Evolutionary conservation across 2,113 vertebrate species (phyloP), one percentile per base, ranked within the genome.

Genomic region (Pao palembangensis): DNA sequence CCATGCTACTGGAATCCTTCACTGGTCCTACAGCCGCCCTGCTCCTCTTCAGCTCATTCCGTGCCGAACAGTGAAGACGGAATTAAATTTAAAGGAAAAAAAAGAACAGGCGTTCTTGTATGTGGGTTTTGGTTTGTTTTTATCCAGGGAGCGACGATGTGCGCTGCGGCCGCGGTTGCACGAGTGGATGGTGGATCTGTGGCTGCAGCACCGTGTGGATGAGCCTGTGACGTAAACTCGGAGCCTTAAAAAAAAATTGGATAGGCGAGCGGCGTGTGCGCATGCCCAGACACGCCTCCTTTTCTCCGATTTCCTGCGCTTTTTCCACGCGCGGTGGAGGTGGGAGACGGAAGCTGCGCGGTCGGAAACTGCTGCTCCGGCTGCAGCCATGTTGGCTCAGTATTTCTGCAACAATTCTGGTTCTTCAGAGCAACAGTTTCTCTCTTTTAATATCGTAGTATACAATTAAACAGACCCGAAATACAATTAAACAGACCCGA

Each of bases 141-240:
- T 47, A 28, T 38, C 64, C 74, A 63, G 48, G 51, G 23, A 70
- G 75, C 62, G 52, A 73, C 75, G 63, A 73, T 75, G 75, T 61
- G 79, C 78, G 67, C 78, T 55, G 74, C 73, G 84, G 83, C 78
- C 78, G 75, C 77, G 79, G 52, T 70, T 80, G 82, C 83, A 82
- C 80, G 85, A 83, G 80, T 84, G 85, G 82, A 83, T 60, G 82
- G 67, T 72, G 75, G 78, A 61, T 70, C 65, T 73, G 58, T 51
- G 79, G 75, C 71, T 73, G 67, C 73, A 55, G 67, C 73, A 55
- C 76, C 59, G 79, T 77, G 79, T 77, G 67, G 57, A 83, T 70
- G 63, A 83, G 64, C 49, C 64, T 47, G 87, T 90, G 88, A 91
- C 90, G 88, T 88, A 84, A 91, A 54, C 57, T 54, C 67, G 58